Evolutionary conservation across 2,888 invertebrate species (phyloP), one percentile per base, ranked within the genome.

Genomic region (Drosophila merina): DNA sequence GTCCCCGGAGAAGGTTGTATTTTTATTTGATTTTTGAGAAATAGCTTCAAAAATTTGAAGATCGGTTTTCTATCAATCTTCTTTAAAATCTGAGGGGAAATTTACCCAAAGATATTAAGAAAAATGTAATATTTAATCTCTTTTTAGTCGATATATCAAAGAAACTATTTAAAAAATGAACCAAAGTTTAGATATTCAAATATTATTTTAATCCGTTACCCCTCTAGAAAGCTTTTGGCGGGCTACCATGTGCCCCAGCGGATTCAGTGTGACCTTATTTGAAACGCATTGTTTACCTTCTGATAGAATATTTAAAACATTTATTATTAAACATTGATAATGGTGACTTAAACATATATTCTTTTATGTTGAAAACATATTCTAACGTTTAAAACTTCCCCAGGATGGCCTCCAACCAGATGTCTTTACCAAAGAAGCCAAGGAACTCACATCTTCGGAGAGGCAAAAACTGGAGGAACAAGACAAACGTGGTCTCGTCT

Each of bases 391-490:
- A 33, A 9, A 4, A 2, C n/a, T 7, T 20, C 1, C 2, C 8
- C 31, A 54, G 33, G 72, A 58, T 9, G n/a, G 47, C 0, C 12
- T 47, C 4, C 48, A 45, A 5, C 40, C 74, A 0, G 88, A 89
- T 69, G 38, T 78, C 3, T 55, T 85, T 6, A 87, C 88, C 6
- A 82, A 59, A 8, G 36, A 57, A 8, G 74, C 84, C 2, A 91
- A 91, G 59, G 73, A 77, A 26, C 83, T 92, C 6, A 86, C 94
- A 0, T 91, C 92, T 0, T 93, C 94, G 52, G 96, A 96, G 82
- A 93, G 93, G 48, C 91, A 92, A 44, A 93, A 93, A 67, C 92
- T 98, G 38, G 92, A 93, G 42, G 93, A 93, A 1, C 97, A 97
- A 92, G 94, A 97, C 89, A 93, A 92, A 0, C 93, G 94, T 42